Evolutionary conservation across 2,888 invertebrate genomes (phyloP).

Genomic region (Hyposoter dolosus): DNA sequence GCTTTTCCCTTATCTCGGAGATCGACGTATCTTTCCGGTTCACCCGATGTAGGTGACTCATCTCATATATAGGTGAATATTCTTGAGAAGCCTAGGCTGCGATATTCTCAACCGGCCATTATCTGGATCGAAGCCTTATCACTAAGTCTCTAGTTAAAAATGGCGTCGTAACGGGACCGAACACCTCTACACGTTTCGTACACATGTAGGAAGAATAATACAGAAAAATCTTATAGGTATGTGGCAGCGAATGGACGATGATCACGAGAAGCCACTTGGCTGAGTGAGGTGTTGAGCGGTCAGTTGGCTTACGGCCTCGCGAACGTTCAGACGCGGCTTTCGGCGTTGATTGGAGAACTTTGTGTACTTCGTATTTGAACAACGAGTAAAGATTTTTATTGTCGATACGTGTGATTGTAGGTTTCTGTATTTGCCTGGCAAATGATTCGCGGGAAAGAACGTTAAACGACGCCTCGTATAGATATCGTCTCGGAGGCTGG

Average conservation of each 20-base stretch:
- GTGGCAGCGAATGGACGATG: constrained; percentile 39
- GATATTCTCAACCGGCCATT: not conserved
- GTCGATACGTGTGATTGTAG: not conserved
- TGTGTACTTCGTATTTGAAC: not conserved
- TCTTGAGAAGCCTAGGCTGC: not conserved
- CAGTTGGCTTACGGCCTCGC: constrained; percentile 48
- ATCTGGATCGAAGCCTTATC: constrained; percentile 11
- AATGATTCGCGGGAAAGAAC: constrained; percentile 6
- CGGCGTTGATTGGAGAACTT: not conserved
- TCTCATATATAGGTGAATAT: not conserved
- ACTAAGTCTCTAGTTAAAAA: not conserved
- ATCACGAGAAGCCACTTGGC: not conserved
- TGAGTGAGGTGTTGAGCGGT: constrained; percentile 21
- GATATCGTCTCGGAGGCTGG: constrained; percentile 5
- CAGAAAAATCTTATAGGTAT: not conserved
- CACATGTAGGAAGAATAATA: not conserved
- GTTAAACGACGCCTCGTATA: not conserved
- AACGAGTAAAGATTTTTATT: not conserved
- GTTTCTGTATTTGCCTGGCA: not conserved
- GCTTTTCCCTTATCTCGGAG: not conserved
- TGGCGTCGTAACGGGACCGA: not conserved
- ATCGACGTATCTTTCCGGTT: not conserved
- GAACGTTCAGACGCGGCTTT: constrained; percentile 26
- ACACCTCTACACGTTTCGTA: constrained; percentile 1
- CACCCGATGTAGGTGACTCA: not conserved